Evolutionary conservation across 2,113 vertebrate genomes (phyloP).

Genomic region (Anhinga rufa): DNA sequence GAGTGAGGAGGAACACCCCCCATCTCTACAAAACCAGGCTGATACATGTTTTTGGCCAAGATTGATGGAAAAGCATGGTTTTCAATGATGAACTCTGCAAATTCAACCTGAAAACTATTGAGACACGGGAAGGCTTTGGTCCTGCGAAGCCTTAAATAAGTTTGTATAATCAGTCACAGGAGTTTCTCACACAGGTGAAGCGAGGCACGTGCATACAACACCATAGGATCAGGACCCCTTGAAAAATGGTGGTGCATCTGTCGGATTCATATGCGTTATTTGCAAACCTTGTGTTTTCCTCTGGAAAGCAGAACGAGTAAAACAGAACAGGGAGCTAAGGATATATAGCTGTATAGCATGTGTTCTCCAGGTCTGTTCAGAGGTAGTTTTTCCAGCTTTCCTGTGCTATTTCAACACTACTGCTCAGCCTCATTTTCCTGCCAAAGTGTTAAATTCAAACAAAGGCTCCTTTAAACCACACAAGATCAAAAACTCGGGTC

Average conservation of each 20-base stretch:
- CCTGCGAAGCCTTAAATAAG: not conserved
- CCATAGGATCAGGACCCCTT: not conserved
- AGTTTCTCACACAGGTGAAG: not conserved
- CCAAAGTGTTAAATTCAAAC: conserved; percentile 30
- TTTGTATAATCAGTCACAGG: not conserved
- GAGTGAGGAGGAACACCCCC: rapidly evolving
- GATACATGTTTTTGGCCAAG: not conserved
- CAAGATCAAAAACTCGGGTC: conserved; percentile 35
- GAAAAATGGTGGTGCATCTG: not conserved
- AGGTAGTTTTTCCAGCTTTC: not conserved
- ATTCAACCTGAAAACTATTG: not conserved
- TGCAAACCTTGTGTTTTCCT: not conserved
- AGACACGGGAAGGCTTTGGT: not conserved
- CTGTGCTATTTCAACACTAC: conserved; percentile 22
- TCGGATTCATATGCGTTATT: not conserved
- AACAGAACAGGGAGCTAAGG: not conserved
- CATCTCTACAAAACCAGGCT: not conserved
- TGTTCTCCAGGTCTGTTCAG: not conserved
- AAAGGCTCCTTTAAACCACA: conserved; percentile 56
- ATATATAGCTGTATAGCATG: not conserved
- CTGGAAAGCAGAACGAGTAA: not conserved
- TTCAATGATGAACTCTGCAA: not conserved
- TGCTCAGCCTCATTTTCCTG: conserved; percentile 15
- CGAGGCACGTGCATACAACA: rapidly evolving
- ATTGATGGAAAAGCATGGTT: not conserved